Base-by-base conservation (phyloP, 2,888 invertebrate species). In the Drosophila nr. fundita region DNA sequence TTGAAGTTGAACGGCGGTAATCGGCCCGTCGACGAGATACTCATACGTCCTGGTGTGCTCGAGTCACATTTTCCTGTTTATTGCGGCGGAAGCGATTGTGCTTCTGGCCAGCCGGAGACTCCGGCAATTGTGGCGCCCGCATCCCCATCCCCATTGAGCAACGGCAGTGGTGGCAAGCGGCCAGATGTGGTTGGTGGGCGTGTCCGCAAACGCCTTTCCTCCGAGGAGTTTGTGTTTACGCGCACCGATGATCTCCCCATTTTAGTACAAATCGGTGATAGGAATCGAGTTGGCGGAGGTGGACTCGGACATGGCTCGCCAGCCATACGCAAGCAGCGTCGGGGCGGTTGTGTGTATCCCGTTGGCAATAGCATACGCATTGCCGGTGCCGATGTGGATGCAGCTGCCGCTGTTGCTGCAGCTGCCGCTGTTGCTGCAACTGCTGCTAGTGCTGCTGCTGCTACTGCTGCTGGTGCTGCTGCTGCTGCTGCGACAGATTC, bases 321-420 rank as follows among this genome's bases (percentile, higher is more conserved):
- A 52, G 94, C 94, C 89, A 94, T 94, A 84, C 94, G 95, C 2
- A 94, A 95, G 74, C 93, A 80, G 79, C 93, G 95, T 74, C 95
- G 95, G 88, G 95, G 95, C 84, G 94, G 94, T 87, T 95, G 94
- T 82, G 94, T 95, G 53, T 95, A 95, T 92, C 95, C 95, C 62
- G 83, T 73, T 50, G 87, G 83, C 34, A 86, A 78, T 34, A 90
- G 52, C 32, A 76, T 89, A 30, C 82, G 80, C 7, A 29, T 85
- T 52, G 80, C 59, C 45, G 54, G 63, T 18, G 61, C 70, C 38
- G 74, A 70, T 55, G 59, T 80, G 7, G 80, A 67, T 27, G 74
- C 72, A 24, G 73, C 79, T 42, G 78, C 78, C 24, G 45, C 45
- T 45, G 45, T 45, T 45, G 45, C 45, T 45, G 45, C 45, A 15